Base-by-base conservation (phyloP, 2,888 invertebrate genomes). In the Allacma fusca region DNA sequence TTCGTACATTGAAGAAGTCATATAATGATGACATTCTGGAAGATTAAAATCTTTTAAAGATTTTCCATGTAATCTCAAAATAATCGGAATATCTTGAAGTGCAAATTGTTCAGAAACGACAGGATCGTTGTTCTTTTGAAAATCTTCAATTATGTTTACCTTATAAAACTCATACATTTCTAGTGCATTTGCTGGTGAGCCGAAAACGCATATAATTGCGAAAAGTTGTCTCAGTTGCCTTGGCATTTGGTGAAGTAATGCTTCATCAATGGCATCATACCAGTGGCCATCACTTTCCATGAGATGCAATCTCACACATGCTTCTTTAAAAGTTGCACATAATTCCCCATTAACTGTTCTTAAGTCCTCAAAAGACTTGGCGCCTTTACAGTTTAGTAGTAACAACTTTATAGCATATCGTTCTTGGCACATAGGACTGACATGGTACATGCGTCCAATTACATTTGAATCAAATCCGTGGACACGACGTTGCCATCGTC, bases 261-360 rank as follows among this genome's bases (percentile, higher is more conserved):
- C 85, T 75, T 86, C 85, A 7, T 79, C 26, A 57, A 86, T 62
- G 5, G 80, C 65, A 7, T 40, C 26, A n/a, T 68, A 72, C 84
- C 85, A 86, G 75, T 86, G 83, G 21, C 69, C 40, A 68, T 85
- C 85, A 78, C 86, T 84, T 75, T 84, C 85, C 1, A 86, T 77
- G 1, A 88, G 70, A 43, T 84, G 81, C 44, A 84, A 80, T 29
- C 81, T 82, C 50, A 81, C 70, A 43, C 84, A 85, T 19, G 85
- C 83, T 34, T 81, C 81, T 43, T 77, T 62, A 76, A 83, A 86
- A 5, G 84, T 85, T n/a, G n/a, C n/a, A n/a, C n/a, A n/a, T 28
- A 23, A 13, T 71, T 72, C 80, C 9, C 82, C 81, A 69, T 84
- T 67, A 0, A 82, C 76, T 1, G 83, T 84, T 40, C 67, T 70